Conservation (phyloP, 2,888 invertebrate species). For the Campaea margaritaria region DNA sequence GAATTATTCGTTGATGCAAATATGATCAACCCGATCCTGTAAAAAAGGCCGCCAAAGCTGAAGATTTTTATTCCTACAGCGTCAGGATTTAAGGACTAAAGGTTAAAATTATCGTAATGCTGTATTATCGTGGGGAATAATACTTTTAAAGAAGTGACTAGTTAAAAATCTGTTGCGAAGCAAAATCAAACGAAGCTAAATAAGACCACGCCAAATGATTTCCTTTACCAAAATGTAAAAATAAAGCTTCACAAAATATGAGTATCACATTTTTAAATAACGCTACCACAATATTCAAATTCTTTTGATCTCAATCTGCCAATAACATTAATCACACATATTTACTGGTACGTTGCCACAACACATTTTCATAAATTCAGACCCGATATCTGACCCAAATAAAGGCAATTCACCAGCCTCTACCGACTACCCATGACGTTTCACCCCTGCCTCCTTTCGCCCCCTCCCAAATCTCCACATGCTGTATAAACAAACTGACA, state of each 20-base stretch:
- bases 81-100: too few species aligned
- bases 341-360: constrained; percentile 20
- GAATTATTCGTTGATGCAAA: not conserved
- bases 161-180: too few species aligned
- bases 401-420: constrained; percentile 38
- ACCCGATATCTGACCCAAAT: constrained; percentile 40
- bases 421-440: constrained; percentile 25
- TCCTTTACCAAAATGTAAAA: too few species aligned
- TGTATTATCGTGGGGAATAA: too few species aligned
- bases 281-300: constrained; percentile 8
- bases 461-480: constrained; percentile 55
- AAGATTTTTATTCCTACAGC: too few species aligned
- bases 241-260: not conserved
- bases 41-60: too few species aligned
- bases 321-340: constrained; percentile 27
- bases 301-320: constrained; percentile 10
- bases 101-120: too few species aligned
- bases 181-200: too few species aligned
- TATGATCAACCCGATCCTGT: not conserved
- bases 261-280: constrained; percentile 3
- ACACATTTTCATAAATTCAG: constrained; percentile 34
- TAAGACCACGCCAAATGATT: too few species aligned
- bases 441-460: constrained; percentile 28
- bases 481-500: constrained; percentile 66
- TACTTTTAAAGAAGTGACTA: too few species aligned